phyloP scores from a whole-genome alignment of 2,797 vertebrate genomes.

The Scarus forsteni region DNA sequence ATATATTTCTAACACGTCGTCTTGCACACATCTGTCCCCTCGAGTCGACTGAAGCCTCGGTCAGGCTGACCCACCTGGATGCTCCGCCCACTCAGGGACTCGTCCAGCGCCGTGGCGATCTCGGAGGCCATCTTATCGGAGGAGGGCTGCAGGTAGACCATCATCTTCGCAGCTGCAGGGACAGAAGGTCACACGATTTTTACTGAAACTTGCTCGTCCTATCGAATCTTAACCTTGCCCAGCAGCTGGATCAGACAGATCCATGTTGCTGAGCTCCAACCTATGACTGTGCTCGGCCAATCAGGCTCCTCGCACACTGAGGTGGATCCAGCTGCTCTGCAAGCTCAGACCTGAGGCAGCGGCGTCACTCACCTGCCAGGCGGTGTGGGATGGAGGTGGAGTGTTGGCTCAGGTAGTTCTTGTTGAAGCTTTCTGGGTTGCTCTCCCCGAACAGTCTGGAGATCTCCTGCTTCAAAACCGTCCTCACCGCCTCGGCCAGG shows the following conservation, averaged over 20 bases:
- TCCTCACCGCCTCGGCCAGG: conserved; percentile 89
- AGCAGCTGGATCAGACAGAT: too few species aligned
- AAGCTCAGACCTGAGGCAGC: too few species aligned
- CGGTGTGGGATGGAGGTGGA: conserved; percentile 93
- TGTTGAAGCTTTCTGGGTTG: conserved; percentile 94
- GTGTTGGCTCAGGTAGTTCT: conserved; percentile 93
- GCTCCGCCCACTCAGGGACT: conserved; percentile 89
- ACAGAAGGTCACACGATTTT: background rate
- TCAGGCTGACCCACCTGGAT: conserved; percentile 85
- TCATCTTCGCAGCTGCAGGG: conserved; percentile 94
- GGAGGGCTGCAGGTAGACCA: conserved; percentile 92
- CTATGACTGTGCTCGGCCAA: too few species aligned
- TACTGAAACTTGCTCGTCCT: too few species aligned
- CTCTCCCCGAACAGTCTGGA: conserved; percentile 93
- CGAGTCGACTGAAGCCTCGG: background rate
- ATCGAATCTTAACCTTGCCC: too few species aligned
- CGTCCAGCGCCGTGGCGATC: conserved; percentile 91
- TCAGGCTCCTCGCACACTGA: too few species aligned
- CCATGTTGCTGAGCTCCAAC: too few species aligned
- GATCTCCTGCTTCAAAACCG: conserved; percentile 95
- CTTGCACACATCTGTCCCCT: too few species aligned
- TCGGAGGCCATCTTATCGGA: conserved; percentile 93
- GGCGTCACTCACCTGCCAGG: conserved; percentile 87
- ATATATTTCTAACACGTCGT: too few species aligned
- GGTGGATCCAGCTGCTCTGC: too few species aligned